Conservation (phyloP, 2,113 vertebrate genomes). For the Corynorhinus townsendii region DNA sequence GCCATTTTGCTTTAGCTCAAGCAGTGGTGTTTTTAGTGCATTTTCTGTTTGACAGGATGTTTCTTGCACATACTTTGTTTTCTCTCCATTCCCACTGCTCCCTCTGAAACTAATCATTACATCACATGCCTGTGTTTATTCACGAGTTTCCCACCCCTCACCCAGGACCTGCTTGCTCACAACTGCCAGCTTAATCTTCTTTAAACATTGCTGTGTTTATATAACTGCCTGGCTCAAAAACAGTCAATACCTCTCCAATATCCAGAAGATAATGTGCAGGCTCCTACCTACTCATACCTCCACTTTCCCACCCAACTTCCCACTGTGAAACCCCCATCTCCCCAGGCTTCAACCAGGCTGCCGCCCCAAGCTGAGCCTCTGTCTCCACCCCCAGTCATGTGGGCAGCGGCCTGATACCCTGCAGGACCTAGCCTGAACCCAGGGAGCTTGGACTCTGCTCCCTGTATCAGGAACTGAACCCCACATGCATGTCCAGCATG, state of each 20-base stretch:
- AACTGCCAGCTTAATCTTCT: slow-evolving; percentile 36
- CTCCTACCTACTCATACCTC: not conserved
- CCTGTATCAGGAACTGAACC: not conserved
- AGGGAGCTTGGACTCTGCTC: not conserved
- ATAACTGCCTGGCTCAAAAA: slow-evolving; percentile 37
- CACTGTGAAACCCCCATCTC: too few relatives aligned
- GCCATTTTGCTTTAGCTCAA: slow-evolving; percentile 41
- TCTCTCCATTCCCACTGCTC: not conserved
- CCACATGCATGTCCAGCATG: not conserved
- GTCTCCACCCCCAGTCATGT: not conserved
- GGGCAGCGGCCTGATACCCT: not conserved
- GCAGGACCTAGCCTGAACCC: not conserved
- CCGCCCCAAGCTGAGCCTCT: not conserved
- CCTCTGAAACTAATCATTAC: slow-evolving; percentile 38
- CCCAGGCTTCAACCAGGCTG: not conserved
- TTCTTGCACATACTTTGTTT: slow-evolving; percentile 24
- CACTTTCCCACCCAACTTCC: not conserved
- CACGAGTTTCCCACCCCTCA: not conserved
- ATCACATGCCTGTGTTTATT: slow-evolving; percentile 15
- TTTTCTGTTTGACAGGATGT: slow-evolving; percentile 58
- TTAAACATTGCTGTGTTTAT: slow-evolving; percentile 58
- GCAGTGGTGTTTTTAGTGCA: not conserved
- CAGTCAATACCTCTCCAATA: not conserved
- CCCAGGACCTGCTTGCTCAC: not conserved
- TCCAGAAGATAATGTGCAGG: not conserved